Evolutionary conservation across 1,140 invertebrate genomes (phyloP).

Genomic region (Drosophila sucinea): DNA sequence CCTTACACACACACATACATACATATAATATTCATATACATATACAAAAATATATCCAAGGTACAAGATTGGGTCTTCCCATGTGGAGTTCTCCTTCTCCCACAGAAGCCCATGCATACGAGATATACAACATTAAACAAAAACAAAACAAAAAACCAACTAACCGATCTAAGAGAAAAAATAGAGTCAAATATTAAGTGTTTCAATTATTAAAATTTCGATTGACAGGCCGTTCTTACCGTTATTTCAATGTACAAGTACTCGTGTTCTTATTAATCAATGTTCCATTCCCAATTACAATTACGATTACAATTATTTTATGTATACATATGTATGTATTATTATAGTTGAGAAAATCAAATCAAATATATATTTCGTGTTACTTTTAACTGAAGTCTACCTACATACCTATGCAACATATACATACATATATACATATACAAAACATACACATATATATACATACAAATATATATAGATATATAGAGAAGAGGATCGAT

Average conservation of each 20-base stretch:
- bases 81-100: too few species aligned
- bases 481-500: constrained; percentile 26
- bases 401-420: constrained; percentile 38
- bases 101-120: too few species aligned
- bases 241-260: constrained; percentile 36
- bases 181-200: constrained; percentile 51
- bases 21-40: background rate
- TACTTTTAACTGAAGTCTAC: constrained; percentile 57
- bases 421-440: constrained; percentile 23
- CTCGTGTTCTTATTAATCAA: constrained; percentile 37
- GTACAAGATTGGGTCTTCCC: constrained; percentile 4
- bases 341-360: constrained; percentile 52
- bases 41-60: background rate
- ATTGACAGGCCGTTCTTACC: constrained; percentile 48
- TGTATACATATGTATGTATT: constrained; percentile 18
- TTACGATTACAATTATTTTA: constrained; percentile 58
- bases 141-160: constrained; percentile 31
- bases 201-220: constrained; percentile 58
- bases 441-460: constrained; percentile 32
- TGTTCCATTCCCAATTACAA: constrained; percentile 30
- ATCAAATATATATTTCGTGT: constrained; percentile 67
- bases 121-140: constrained; percentile 6
- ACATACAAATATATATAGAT: constrained; percentile 32
- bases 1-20: background rate
- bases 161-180: constrained; percentile 39